phyloP scores from a whole-genome alignment of 1,140 invertebrate genomes.

The Papilio xuthus region DNA sequence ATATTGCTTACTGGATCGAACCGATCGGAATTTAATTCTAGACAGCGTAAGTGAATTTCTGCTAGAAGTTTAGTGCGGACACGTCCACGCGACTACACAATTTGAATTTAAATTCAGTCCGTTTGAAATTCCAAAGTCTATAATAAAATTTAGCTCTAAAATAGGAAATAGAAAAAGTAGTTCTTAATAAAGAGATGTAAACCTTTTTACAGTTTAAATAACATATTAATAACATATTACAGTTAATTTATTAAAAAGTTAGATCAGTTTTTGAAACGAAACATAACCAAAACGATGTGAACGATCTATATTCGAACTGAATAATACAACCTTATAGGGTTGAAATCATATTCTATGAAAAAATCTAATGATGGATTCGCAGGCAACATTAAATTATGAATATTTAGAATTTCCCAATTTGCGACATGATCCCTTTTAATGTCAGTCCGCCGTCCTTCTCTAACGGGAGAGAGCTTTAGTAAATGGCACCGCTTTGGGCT shows the following conservation, averaged over 20 bases:
- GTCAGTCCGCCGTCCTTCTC: slow-evolving; percentile 43
- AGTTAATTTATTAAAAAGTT: background rate
- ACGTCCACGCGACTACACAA: slow-evolving; percentile 19
- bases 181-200: background rate
- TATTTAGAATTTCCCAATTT: background rate
- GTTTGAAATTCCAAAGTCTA: background rate
- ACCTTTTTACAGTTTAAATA: background rate
- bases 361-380: background rate
- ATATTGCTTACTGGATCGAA: background rate
- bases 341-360: background rate
- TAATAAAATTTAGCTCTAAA: background rate
- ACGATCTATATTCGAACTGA: background rate
- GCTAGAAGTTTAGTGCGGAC: slow-evolving; percentile 27
- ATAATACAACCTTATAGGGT: background rate
- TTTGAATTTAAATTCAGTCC: slow-evolving; percentile 30
- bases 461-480: slow-evolving; percentile 55
- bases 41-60: background rate
- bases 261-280: no score
- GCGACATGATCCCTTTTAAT: slow-evolving; percentile 6
- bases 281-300: no score
- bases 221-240: background rate
- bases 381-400: background rate
- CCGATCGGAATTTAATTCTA: slow-evolving; percentile 27
- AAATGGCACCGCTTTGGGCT: slow-evolving; percentile 57
- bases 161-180: background rate